A percentile compares a stretch with the other conserved stretches of the same genome.
Evolutionary conservation across 2,113 vertebrate genomes (phyloP).

Genomic region (Ictalurus furcatus): DNA sequence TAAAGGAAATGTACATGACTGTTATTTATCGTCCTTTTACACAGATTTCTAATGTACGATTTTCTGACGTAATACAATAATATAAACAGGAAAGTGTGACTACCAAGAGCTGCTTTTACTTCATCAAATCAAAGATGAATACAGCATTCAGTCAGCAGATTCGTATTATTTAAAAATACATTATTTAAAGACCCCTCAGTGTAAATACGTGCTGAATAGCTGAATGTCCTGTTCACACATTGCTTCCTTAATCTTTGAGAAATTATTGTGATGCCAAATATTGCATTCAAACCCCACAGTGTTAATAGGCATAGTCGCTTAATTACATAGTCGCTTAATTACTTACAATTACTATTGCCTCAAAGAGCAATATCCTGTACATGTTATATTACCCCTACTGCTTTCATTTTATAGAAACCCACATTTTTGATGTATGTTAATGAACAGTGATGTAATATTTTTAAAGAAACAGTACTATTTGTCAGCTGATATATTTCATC

Average conservation of each 20-base stretch:
- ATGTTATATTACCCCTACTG: not conserved
- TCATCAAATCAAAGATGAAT: not conserved
- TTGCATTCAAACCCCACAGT: not conserved
- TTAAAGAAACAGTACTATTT: not conserved
- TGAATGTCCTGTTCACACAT: not conserved
- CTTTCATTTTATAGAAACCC: not conserved
- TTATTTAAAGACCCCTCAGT: not conserved
- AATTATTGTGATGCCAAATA: not conserved
- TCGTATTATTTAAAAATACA: not conserved
- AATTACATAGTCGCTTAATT: not conserved
- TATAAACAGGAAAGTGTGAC: not conserved
- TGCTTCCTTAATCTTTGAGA: constrained; percentile 8
- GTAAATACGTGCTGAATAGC: not conserved
- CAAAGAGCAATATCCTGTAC: not conserved
- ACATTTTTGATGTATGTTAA: not conserved
- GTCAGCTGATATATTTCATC: not conserved
- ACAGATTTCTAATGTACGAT: constrained; percentile 15
- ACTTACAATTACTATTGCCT: not conserved
- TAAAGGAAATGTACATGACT: constrained; percentile 28
- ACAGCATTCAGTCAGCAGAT: not conserved
- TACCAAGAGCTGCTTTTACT: constrained; percentile 11
- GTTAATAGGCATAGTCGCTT: not conserved
- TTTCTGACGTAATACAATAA: not conserved
- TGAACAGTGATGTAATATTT: not conserved
- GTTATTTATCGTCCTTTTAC: constrained; percentile 20